These are phyloP conservation scores for Ptyas mucosa DNA, from an alignment of 2,113 vertebrate genomes.

Conservation along the genomic window DNA sequence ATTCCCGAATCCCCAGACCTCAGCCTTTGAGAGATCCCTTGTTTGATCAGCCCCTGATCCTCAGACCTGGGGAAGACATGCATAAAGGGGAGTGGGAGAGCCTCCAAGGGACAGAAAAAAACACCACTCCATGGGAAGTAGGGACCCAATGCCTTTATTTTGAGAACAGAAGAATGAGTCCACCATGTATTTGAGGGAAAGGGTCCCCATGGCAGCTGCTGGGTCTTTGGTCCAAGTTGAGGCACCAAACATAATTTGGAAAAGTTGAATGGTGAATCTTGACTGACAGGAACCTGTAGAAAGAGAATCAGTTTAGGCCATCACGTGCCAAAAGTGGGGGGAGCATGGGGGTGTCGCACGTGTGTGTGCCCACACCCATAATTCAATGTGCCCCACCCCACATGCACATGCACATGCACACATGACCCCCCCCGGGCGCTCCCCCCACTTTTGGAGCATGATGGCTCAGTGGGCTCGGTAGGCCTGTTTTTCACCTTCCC, in stretches of 20 bases:
- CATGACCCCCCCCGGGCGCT: no score
- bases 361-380: no score
- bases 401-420: no score
- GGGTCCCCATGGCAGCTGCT: not conserved
- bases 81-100: not conserved
- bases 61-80: not conserved
- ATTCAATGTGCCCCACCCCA: no score
- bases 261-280: not conserved
- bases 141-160: not conserved
- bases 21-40: not conserved
- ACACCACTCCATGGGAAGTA: not conserved
- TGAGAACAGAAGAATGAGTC: not conserved
- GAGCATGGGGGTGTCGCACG: no score
- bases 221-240: not conserved
- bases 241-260: not conserved
- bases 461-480: no score
- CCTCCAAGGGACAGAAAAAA: not conserved
- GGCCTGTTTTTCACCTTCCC: no score
- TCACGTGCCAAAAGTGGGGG: no score
- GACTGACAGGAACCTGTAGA: not conserved
- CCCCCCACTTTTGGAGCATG: no score
- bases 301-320: not conserved
- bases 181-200: not conserved
- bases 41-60: not conserved
- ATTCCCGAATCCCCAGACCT: not conserved